Conservation (phyloP, 2,797 vertebrate species). For the Chaunax sp. region DNA sequence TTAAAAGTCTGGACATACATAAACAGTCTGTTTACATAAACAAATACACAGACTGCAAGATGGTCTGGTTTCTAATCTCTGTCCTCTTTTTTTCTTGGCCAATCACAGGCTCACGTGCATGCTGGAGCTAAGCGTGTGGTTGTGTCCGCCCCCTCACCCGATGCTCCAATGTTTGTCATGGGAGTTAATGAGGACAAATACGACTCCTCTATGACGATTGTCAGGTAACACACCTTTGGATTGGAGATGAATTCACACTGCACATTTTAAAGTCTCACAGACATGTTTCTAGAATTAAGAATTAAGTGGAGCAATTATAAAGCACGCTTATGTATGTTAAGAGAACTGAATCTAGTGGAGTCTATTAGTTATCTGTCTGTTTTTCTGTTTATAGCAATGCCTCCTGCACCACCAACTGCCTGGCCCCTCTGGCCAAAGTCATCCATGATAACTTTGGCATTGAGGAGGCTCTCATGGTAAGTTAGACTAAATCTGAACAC, state of each 20-base stretch:
- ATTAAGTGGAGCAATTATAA: too few species aligned
- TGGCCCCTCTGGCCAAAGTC: conserved; percentile 92
- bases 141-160: conserved; percentile 89
- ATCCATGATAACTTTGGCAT: conserved; percentile 91
- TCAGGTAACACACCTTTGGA: conserved; percentile 81
- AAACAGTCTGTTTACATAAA: not conserved
- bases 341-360: not conserved
- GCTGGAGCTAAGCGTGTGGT: conserved; percentile 88
- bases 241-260: not conserved
- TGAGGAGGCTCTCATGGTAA: conserved; percentile 91
- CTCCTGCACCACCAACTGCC: conserved; percentile 95
- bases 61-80: conserved; percentile 16
- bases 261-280: not conserved
- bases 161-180: conserved; percentile 93
- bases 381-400: conserved; percentile 84
- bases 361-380: conserved; percentile 15
- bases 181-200: conserved; percentile 91
- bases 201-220: conserved; percentile 86
- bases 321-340: not conserved
- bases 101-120: conserved; percentile 82
- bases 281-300: not conserved
- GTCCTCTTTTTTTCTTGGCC: not conserved
- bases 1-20: not conserved
- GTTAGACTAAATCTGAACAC: conserved; percentile 21
- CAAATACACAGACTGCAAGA: not conserved